Evolutionary conservation across 2,113 vertebrate genomes (phyloP), one percentile per base, ranked within the genome.

Genomic region (Crotalus helleri): DNA sequence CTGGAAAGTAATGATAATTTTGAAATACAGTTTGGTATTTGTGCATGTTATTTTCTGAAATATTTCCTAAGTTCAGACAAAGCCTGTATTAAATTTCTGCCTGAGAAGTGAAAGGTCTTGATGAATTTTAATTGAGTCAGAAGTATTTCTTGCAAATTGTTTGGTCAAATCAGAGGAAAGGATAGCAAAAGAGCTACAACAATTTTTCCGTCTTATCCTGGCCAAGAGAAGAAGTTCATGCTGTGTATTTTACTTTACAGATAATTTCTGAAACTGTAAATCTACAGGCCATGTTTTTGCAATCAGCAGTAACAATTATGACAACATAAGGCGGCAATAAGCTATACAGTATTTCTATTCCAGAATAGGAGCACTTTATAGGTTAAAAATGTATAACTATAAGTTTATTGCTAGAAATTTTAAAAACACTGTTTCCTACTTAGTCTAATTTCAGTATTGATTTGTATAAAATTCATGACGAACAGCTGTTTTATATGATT

Each of bases 291-390:
- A 59, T 69, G 57, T 55, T 93, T 95, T 92, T 96, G 81, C 89
- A 92, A 53, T 46, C 0, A 0, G 55, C 85, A 24, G 44, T 93
- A 96, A 95, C 94, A 95, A 96, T 95, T 95, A 94, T 10, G 90
- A 53, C 92, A 95, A 92, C 89, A 58, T 95, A 92, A 94, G 59
- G 74, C 89, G 7, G 64, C 58, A 94, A 95, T 93, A 95, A 94
- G 88, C 69, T 94, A 87, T 93, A 51, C 49, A 51, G 53, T 54
- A 94, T 92, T 95, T 87, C 81, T n/a, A 93, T 90, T 74, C 91
- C 94, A 58, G 93, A 91, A 64, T 94, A 88, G 91, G 90, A 92
- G 85, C 26, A 39, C 89, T 94, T 94, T 69, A 81, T n/a, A 91
- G 4, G 87, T 55, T 91, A 19, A 91, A 93, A 89, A 90, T 55